phyloP scores from a whole-genome alignment of 1,140 invertebrate genomes.

The Diplogasteroides magnus region DNA sequence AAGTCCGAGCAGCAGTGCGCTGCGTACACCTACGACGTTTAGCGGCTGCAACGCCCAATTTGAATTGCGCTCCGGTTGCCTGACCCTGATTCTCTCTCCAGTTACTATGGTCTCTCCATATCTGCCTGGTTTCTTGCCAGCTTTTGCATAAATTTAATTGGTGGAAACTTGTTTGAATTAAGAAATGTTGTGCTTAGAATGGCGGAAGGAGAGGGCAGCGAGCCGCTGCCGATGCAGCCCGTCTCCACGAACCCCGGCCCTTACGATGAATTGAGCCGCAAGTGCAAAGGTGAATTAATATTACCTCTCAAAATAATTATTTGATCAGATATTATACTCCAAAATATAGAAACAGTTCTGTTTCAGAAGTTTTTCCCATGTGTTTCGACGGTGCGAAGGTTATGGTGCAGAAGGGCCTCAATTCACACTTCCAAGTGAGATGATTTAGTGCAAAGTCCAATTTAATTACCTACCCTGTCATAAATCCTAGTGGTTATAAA shows the following conservation, averaged over 20 bases:
- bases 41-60: no score
- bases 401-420: conserved; percentile 91
- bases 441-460: conserved; percentile 45
- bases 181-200: no score
- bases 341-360: conserved; percentile 55
- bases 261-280: conserved; percentile 91
- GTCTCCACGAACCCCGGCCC: conserved; percentile 73
- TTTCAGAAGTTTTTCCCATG: conserved; percentile 92
- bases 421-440: conserved; percentile 95
- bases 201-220: background rate
- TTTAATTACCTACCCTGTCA: background rate
- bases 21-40: no score
- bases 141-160: no score
- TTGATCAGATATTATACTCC: background rate
- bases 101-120: no score
- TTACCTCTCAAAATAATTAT: background rate
- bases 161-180: no score
- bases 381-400: conserved; percentile 95
- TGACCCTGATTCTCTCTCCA: no score
- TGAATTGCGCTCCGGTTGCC: no score
- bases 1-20: no score
- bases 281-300: conserved; percentile 52
- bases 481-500: no score
- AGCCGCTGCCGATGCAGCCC: background rate
- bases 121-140: no score